Base-by-base conservation (phyloP, 2,797 vertebrate genomes). In the Sebastes minor region DNA sequence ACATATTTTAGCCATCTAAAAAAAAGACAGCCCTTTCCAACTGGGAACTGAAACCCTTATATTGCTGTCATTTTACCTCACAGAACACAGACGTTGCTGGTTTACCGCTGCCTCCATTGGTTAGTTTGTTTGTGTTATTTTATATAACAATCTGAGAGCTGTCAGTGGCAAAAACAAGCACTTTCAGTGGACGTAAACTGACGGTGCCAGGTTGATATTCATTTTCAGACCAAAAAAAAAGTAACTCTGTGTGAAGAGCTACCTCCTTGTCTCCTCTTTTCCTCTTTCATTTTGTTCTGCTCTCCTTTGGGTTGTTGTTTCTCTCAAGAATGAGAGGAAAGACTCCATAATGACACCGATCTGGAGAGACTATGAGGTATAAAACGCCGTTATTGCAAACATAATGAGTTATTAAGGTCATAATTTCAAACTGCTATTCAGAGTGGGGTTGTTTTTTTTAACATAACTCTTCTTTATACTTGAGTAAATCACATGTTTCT, bases 71-170 rank as follows among this genome's bases (percentile, higher is more conserved):
- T 46, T 18, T 46, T 7, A 18, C 42, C 42, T 46, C 6, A 1
- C 16, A 18, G 16, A 46, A 16, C 42, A 46, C 42, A 18, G 42
- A 16, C 0, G 3, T 46, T 46, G 42, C 16, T 18, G 42, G 6
- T 3, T 16, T 46, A 18, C 16, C 1, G 14, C 42, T 18, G 42
- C 42, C 38, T 42, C 14, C 0, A 42, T 42, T 0, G 38, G 38
- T 42, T 42, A 42, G 38, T 42, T 42, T 46, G 16, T 46, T 46
- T 46, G 16, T 46, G 42, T 46, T 46, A 46, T 46, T 38, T 38
- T 18, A 46, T 46, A 46, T 18, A 18, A 18, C 6, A 46, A 46
- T 46, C 6, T 46, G 42, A 46, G 35, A 16, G 0, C 42, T 46
- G 16, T 46, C 42, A 8, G 6, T 18, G 42, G 16, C 16, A 46